phyloP scores from a whole-genome alignment of 2,888 invertebrate species.

The Drosophila melanosoma region DNA sequence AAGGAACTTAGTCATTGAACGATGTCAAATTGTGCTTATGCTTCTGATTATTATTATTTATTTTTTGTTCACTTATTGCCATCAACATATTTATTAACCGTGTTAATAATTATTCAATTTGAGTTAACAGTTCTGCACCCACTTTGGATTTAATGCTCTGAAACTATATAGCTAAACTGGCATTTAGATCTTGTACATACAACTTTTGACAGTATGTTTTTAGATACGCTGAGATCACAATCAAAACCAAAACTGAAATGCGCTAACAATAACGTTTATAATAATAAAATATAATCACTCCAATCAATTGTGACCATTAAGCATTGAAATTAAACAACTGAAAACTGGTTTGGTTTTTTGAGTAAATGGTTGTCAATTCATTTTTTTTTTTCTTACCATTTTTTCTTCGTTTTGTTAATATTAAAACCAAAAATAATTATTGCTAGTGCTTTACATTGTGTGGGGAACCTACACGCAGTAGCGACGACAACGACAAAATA shows the following conservation, averaged over 20 bases:
- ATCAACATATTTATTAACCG: constrained; percentile 30
- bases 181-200: neutral
- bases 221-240: constrained; percentile 5
- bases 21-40: constrained; percentile 37
- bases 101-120: constrained; percentile 38
- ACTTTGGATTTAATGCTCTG: neutral
- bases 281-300: constrained; percentile 60
- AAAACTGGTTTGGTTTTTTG: constrained; percentile 68
- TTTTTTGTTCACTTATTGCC: constrained; percentile 21
- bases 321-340: constrained; percentile 70
- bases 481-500: constrained; percentile 32
- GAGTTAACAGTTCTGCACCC: neutral
- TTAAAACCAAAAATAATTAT: constrained; percentile 71
- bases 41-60: constrained; percentile 35
- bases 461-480: constrained; percentile 67
- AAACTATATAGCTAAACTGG: neutral
- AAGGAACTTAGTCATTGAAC: constrained; percentile 56
- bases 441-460: constrained; percentile 59
- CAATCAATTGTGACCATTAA: constrained; percentile 73
- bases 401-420: constrained; percentile 48
- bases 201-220: constrained; percentile 2
- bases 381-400: constrained; percentile 31
- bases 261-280: constrained; percentile 47
- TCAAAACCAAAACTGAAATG: constrained; percentile 23
- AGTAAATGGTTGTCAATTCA: constrained; percentile 14